Percentiles rank a stretch among this genome's conserved stretches.
These are phyloP conservation scores for Brassicogethes aeneus DNA, from an alignment of 2,888 invertebrate genomes.

Conservation along the genomic window DNA sequence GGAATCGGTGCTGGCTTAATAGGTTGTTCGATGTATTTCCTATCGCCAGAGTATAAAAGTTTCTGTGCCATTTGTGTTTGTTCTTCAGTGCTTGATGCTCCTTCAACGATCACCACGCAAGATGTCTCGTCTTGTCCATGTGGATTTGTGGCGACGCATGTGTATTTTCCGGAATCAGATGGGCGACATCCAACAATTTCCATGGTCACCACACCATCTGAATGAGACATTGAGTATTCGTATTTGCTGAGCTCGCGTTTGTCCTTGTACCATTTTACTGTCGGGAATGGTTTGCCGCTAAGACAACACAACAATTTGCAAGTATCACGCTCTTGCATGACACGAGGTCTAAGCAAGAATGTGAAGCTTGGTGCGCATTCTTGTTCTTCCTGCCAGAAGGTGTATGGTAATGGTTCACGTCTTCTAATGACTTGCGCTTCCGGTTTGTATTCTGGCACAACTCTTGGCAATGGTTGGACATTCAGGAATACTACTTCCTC, in stretches of 20 bases:
- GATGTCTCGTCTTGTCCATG: slow-evolving; percentile 94
- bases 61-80: slow-evolving; percentile 79
- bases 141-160: slow-evolving; percentile 85
- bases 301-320: slow-evolving; percentile 97
- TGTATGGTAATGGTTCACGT: slow-evolving; percentile 75
- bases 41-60: slow-evolving; percentile 82
- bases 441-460: slow-evolving; percentile 56
- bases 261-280: slow-evolving; percentile 90
- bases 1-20: slow-evolving; percentile 71
- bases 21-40: slow-evolving; percentile 79
- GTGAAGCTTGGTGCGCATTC: slow-evolving; percentile 94
- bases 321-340: slow-evolving; percentile 91
- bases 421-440: slow-evolving; percentile 64
- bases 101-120: slow-evolving; percentile 94
- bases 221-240: slow-evolving; percentile 83
- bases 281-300: slow-evolving; percentile 89
- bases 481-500: slow-evolving; percentile 96
- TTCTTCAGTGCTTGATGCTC: slow-evolving; percentile 66
- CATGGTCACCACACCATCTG: slow-evolving; percentile 94
- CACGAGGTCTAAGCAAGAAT: slow-evolving; percentile 95
- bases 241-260: slow-evolving; percentile 82
- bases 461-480: slow-evolving; percentile 79
- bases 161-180: slow-evolving; percentile 93
- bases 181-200: slow-evolving; percentile 93
- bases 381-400: slow-evolving; percentile 87